phyloP scores from a whole-genome alignment of 2,797 vertebrate species.

The Rhodeus uyekii region DNA sequence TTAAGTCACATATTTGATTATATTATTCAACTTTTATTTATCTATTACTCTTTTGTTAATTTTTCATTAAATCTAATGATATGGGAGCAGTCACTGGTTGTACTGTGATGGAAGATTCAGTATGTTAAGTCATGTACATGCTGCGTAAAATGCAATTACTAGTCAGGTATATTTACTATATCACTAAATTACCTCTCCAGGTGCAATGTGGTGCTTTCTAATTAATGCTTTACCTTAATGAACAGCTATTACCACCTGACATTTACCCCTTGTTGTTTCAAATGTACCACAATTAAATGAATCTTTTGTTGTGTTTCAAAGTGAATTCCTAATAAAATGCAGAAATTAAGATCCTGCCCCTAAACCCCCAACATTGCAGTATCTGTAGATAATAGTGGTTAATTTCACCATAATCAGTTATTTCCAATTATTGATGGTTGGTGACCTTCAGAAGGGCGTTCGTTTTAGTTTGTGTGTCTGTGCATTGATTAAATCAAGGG shows the following conservation, averaged over 20 bases:
- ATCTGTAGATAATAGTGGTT: conserved; percentile 36
- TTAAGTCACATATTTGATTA: not conserved
- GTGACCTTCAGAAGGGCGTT: conserved; percentile 46
- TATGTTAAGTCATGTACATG: not conserved
- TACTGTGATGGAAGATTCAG: not conserved
- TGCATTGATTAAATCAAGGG: not conserved
- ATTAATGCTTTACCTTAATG: conserved; percentile 21
- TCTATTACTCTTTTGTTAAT: not conserved
- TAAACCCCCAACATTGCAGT: conserved; percentile 39
- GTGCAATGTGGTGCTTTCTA: not conserved
- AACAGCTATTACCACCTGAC: conserved; percentile 29
- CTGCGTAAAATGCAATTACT: not conserved
- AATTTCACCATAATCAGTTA: conserved; percentile 43
- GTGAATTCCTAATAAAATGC: conserved; percentile 48
- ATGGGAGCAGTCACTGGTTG: not conserved
- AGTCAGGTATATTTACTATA: not conserved
- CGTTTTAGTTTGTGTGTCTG: not conserved
- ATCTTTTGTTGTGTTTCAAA: conserved; percentile 47
- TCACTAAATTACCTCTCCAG: conserved; percentile 10
- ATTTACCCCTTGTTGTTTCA: conserved; percentile 39
- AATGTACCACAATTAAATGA: conserved; percentile 40
- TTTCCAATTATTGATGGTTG: conserved; percentile 29
- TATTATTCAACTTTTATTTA: not conserved
- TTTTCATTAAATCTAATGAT: not conserved
- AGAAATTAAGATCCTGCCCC: conserved; percentile 15